Conservation (phyloP, 2,888 invertebrate genomes). For the Dicyrtoma fusca region DNA sequence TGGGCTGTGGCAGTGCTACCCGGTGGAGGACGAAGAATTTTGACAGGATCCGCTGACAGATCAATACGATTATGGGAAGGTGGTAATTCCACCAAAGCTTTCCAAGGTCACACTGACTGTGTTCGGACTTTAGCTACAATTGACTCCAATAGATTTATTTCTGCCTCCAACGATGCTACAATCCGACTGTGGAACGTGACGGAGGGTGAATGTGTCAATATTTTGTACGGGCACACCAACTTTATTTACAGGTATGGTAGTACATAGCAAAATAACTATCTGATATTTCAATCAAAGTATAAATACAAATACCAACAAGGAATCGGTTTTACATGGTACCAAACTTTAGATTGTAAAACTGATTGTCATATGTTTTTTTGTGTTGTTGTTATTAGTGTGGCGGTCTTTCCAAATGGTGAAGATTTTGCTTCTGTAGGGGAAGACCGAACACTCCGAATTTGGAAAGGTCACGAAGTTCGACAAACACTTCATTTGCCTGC, state of each 20-base stretch:
- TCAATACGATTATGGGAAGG: slow-evolving; percentile 81
- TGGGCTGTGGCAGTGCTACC: slow-evolving; percentile 70
- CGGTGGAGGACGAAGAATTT: slow-evolving; percentile 60
- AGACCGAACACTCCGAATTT: slow-evolving; percentile 81
- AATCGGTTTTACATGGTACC: too few species aligned
- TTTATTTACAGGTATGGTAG: slow-evolving; percentile 89
- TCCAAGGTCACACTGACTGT: slow-evolving; percentile 85
- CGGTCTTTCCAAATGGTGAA: slow-evolving; percentile 61
- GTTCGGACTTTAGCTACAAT: slow-evolving; percentile 78
- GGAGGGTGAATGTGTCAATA: slow-evolving; percentile 75
- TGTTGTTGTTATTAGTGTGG: slow-evolving; percentile 59
- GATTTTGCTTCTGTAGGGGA: slow-evolving; percentile 85
- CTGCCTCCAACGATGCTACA: slow-evolving; percentile 90
- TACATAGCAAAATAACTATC: too few species aligned
- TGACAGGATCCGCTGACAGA: slow-evolving; percentile 93
- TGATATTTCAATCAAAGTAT: too few species aligned
- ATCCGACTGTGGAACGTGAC: slow-evolving; percentile 80
- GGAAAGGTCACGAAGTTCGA: slow-evolving; percentile 70
- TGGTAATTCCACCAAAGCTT: slow-evolving; percentile 66
- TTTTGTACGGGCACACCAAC: slow-evolving; percentile 81
- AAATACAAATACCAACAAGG: too few species aligned
- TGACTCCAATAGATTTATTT: slow-evolving; percentile 75
- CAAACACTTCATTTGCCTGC: slow-evolving; percentile 71
- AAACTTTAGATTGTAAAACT: background rate
- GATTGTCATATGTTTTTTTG: background rate